These are phyloP conservation scores for Stichopus horrens DNA, from an alignment of 53 echinoderm and acorn worm species.

Conservation along the genomic window DNA sequence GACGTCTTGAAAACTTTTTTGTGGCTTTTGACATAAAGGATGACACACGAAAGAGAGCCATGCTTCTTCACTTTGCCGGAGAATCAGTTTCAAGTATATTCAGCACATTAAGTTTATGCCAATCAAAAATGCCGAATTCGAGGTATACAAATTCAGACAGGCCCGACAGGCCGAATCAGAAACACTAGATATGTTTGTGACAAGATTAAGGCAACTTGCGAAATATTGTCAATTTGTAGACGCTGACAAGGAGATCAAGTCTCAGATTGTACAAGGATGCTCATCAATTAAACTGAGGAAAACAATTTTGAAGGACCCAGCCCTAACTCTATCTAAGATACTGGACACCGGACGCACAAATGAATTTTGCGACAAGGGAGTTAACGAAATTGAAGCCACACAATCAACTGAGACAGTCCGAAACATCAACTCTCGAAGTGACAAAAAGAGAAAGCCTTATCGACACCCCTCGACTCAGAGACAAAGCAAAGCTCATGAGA, in stretches of 20 bases:
- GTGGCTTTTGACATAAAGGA: slow-evolving; percentile 22
- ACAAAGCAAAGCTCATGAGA: no score
- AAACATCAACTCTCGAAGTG: no score
- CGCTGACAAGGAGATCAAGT: slow-evolving; percentile 34
- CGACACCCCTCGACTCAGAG: no score
- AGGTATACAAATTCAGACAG: background rate
- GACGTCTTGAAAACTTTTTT: slow-evolving; percentile 27
- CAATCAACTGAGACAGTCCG: background rate
- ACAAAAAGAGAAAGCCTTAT: background rate
- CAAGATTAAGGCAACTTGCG: background rate
- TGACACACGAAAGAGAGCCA: slow-evolving; percentile 7
- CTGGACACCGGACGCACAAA: background rate
- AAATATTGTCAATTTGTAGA: slow-evolving; percentile 12
- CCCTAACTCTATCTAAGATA: background rate
- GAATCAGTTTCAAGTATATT: slow-evolving; percentile 8
- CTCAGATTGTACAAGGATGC: slow-evolving; percentile 55
- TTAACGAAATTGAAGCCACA: background rate
- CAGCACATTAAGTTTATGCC: slow-evolving; percentile 3
- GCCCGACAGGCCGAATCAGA: slow-evolving; percentile 25
- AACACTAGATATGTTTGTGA: background rate
- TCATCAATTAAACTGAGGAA: slow-evolving; percentile 44
- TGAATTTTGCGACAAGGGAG: slow-evolving; percentile 7
- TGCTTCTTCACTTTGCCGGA: slow-evolving; percentile 20
- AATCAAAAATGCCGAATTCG: background rate
- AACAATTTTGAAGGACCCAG: slow-evolving; percentile 36